Percentiles rank a stretch among this genome's conserved stretches.
Conservation (phyloP, 2,113 vertebrate genomes). For the Taurulus bubalis region DNA sequence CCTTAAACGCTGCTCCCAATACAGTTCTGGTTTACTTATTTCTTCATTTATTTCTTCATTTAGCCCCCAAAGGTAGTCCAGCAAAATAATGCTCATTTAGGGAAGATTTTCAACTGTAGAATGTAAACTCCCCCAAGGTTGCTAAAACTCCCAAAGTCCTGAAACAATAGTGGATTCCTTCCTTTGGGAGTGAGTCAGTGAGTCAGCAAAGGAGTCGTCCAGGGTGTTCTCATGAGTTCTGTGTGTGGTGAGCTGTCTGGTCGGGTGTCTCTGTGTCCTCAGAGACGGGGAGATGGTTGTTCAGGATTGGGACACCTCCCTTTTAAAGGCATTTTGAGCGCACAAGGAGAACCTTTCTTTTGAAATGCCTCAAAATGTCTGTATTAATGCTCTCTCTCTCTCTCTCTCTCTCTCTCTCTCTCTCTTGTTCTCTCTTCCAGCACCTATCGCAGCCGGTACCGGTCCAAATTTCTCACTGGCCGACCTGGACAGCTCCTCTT, state of each 20-base stretch:
- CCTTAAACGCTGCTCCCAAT: neutral
- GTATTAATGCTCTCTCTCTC: neutral
- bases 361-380: neutral
- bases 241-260: neutral
- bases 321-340: neutral
- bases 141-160: neutral
- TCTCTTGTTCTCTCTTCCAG: constrained; percentile 69
- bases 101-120: neutral
- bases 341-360: too few relatives aligned
- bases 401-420: neutral
- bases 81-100: neutral
- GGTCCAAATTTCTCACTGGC: constrained; percentile 98
- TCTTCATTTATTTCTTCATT: neutral
- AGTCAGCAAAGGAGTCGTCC: neutral
- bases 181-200: neutral
- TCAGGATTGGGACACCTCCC: neutral
- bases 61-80: neutral
- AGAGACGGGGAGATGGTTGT: neutral
- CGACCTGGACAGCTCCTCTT: constrained; percentile 98
- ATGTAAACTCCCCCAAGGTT: neutral
- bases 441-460: constrained; percentile 96
- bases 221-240: neutral
- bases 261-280: neutral
- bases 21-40: neutral
- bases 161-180: neutral